Evolutionary conservation across 2,888 invertebrate genomes (phyloP), one percentile per base, ranked within the genome.

Genomic region (Eudasyphora cyanicolor): DNA sequence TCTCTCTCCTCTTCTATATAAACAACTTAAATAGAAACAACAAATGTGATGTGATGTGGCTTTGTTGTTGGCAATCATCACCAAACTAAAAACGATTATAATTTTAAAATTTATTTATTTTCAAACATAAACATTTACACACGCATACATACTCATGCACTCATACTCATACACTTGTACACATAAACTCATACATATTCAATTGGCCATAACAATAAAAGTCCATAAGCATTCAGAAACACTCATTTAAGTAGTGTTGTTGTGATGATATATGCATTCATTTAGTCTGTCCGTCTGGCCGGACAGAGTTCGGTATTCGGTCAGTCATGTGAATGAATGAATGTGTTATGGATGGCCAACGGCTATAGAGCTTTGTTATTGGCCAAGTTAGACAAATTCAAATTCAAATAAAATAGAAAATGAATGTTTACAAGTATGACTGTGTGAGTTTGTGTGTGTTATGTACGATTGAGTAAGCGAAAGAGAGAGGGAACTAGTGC

Each of bases 281-380:
- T 12, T 4, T n/a, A 12, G 45, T 2, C n/a, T 2, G 45, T 2
- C n/a, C 3, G 45, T n/a, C 45, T n/a, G n/a, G 45, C 2, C 45
- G 14, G n/a, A 45, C 45, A 45, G 45, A n/a, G n/a, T n/a, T n/a
- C n/a, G n/a, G n/a, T n/a, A n/a, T n/a, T n/a, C n/a, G n/a, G n/a
- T 38, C 38, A 8, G 38, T 12, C 38, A 38, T 38, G 45, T 14
- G 45, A 14, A 45, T n/a, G 38, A 45, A 1, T 45, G n/a, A 12
- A 45, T 45, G n/a, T 38, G n/a, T 45, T 45, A 32, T 32, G 32
- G 32, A 79, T 82, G 75, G 78, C 75, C 71, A 76, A 79, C 70
- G 79, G 75, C 75, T 75, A 67, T 54, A 64, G 71, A 71, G 38
- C 67, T 76, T 76, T 84, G 60, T 84, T 84, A 84, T 81, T 84